Evolutionary conservation across 2,113 vertebrate species (phyloP), one percentile per base, ranked within the genome.

Genomic region (Sciurus niger): DNA sequence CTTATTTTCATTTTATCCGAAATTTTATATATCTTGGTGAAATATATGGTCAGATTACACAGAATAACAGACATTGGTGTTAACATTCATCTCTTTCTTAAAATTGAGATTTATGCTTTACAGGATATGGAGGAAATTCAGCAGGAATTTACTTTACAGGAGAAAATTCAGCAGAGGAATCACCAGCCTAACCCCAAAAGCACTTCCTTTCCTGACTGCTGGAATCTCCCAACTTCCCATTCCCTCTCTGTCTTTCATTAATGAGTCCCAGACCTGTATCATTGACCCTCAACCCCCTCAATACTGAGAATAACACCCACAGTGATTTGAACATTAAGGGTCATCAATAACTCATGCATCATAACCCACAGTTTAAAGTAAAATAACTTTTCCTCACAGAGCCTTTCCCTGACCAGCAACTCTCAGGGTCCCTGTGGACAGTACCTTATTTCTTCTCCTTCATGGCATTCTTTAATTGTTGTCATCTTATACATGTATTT

Each of bases 1-100:
- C 67, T 85, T 34, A 51, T 60, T 93, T 92, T 55, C 7, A 40
- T 37, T 86, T 76, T 89, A 68, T 20, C 40, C 89, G 43, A 92
- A 95, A 79, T 79, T 58, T 32, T 84, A 8, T 16, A 24, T 17
- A 73, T 63, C 17, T 40, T 70, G n/a, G n/a, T 86, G 77, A 92
- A 80, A 53, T 70, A 53, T 34, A 37, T 51, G 10, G 76, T 80
- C 51, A 43, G 8, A 65, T 72, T 73, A 5, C 24, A 67, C 40
- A 17, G 63, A 82, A 34, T 68, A 86, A 51, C 5, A 86, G 17
- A 63, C 51, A 28, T 10, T 43, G 5, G 18, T 4, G 0, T 55
- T 70, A 11, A 4, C 34, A 77, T 85, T 65, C 8, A 32, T 34
- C 11, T 46, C 25, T 34, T 76, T 46, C 17, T 46, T 60, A 70